phyloP scores from a whole-genome alignment of 2,797 vertebrate species.

The Vultur gryphus region DNA sequence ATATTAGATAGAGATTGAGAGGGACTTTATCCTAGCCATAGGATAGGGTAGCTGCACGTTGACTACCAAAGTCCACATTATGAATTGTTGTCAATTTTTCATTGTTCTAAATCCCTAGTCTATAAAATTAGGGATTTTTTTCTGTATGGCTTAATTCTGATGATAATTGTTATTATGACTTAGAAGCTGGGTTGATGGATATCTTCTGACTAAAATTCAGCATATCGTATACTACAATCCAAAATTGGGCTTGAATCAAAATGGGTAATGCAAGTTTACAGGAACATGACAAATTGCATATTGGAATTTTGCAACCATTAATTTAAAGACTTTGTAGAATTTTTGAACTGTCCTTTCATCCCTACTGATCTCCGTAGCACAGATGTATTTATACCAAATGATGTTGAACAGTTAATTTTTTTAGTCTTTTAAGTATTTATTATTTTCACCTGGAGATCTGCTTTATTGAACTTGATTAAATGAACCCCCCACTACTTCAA shows the following conservation, averaged over 20 bases:
- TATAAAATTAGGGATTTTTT: background rate
- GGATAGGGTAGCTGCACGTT: background rate
- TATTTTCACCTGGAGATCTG: constrained; percentile 53
- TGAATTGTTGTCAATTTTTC: background rate
- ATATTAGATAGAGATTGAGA: background rate
- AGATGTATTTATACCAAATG: background rate
- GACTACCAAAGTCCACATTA: background rate
- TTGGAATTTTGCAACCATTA: background rate
- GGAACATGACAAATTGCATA: background rate
- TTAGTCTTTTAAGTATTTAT: background rate
- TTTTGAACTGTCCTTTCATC: background rate
- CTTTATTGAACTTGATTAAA: constrained; percentile 60
- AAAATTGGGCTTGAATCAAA: background rate
- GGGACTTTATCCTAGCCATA: background rate
- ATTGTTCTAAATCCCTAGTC: background rate
- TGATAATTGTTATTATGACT: background rate
- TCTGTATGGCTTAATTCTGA: background rate
- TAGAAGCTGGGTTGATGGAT: background rate
- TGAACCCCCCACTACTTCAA: constrained; percentile 25
- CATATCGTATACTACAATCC: background rate
- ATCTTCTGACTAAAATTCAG: background rate
- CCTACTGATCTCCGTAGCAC: background rate
- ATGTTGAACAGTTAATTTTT: background rate
- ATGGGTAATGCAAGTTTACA: background rate
- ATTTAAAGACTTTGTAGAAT: background rate